Base-by-base conservation (phyloP, 2,797 vertebrate genomes). In the Apodemus agrarius region DNA sequence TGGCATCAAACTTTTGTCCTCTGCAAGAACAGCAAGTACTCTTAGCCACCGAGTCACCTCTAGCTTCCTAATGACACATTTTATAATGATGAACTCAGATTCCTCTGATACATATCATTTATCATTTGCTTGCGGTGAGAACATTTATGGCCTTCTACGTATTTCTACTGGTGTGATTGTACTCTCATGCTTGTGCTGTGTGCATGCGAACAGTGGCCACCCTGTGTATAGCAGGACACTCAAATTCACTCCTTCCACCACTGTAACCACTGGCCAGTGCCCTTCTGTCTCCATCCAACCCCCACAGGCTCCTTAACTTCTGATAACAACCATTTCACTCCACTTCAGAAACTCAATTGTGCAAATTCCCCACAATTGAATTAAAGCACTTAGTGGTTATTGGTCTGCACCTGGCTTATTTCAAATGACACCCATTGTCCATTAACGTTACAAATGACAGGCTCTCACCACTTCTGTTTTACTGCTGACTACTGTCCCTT, bases 161-260 rank as follows among this genome's bases (percentile, higher is more conserved):
- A 10, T 22, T n/a, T 69, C 40, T 40, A 21, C 11, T 9, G 10
- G 40, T n/a, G 6, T n/a, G 21, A 0, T 21, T 3, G 9, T 57
- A 1, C n/a, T 40, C 40, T 49, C 19, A 34, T 29, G n/a, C 2
- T 3, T 61, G 13, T 82, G 81, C 49, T 54, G 10, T n/a, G 34
- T n/a, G 21, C 31, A 3, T n/a, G 46, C 1, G 1, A 34, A n/a
- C 49, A 6, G 0, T 9, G 19, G 4, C 7, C 2, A 34, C n/a
- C 6, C 19, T 17, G 8, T 31, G 43, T 31, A 21, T n/a, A 34
- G 7, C 6, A 7, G 34, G 6, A 21, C 43, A 49, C 19, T 37
- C n/a, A 43, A 29, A 11, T 9, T 61, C 61, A 61, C 17, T n/a
- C 43, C 8, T 22, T 37, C 83, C 19, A 12, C 21, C n/a, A 37